Base-by-base conservation (phyloP, 2,113 vertebrate species). In the Plectropomus leopardus region DNA sequence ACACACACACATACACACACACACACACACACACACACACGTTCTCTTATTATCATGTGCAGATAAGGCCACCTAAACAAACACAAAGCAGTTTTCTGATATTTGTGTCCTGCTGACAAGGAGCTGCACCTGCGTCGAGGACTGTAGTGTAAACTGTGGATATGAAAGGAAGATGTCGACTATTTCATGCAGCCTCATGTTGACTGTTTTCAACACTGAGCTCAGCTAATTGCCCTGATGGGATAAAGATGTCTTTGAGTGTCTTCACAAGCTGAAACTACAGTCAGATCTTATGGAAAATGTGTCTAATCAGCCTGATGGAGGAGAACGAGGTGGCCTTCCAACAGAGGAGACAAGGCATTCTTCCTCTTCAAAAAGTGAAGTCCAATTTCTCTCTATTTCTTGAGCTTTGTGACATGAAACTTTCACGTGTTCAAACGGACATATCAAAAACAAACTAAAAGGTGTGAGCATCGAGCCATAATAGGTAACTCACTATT, bases 31-130 rank as follows among this genome's bases (percentile, higher is more conserved):
- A 59, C 32, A 15, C 36, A 53, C 28, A 30, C 28, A 34, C 53
- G 10, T 36, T 8, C 24, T 13, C 23, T 32, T 66, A 73, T 64
- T 53, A 55, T 58, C 66, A 77, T 63, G 65, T 83, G 72, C 34
- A 47, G 42, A 55, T 24, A n/a, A 28, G 11, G 55, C 34, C 69
- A 51, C 2, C 24, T 53, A 69, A 65, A 80, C 67, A 85, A 65
- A 84, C 73, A 72, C n/a, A 54, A 48, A 68, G 74, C 26, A 10
- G 53, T 2, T 10, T 5, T 40, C 36, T 10, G 5, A 40, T 8
- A 40, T 40, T 40, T 40, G 36, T 7, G 8, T 36, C 8, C 5
- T 36, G 34, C 34, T 36, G 4, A 36, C 50, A 0, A 0, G 7
- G 72, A 61, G 50, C 23, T 34, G 10, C 36, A 71, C 61, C 64